Base-by-base conservation (phyloP, 2,888 invertebrate genomes). In the Chymomyza amoena region DNA sequence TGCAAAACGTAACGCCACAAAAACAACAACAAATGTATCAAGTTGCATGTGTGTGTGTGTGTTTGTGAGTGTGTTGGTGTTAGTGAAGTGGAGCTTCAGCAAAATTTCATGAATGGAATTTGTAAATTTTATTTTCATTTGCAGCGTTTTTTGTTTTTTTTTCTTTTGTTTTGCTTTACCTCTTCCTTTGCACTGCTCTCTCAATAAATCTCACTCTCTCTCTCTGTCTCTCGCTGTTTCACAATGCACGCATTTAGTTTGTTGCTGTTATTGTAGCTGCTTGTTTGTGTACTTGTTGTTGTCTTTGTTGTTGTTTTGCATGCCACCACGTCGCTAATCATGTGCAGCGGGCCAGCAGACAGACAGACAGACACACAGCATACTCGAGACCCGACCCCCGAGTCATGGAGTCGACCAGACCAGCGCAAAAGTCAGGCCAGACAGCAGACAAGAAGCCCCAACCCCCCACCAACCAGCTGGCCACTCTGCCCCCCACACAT, bases 91-190 rank as follows among this genome's bases (percentile, higher is more conserved):
- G 45, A 18, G 62, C 62, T 62, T 59, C 76, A 77, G 87, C 78
- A 79, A 82, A 89, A 90, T 86, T 83, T 85, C 89, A 90, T 90
- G 90, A 90, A 90, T 90, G 91, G 91, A 91, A 91, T 91, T 91
- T 88, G 89, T 90, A 90, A 90, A 87, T 91, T 90, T 89, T 89
- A 79, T 85, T 89, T 89, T 87, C 79, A 79, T 89, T 89, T 89
- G 79, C 75, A 77, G 77, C 72, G 83, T 62, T 72, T 73, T 57
- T 70, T 71, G n/a, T 70, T 69, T 64, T 69, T 64, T 66, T 66
- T 73, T 69, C 66, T 57, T 72, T 61, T 45, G 16, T 69, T 51
- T 36, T 68, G 54, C 50, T 72, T 64, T 61, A 32, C 52, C 15
- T 64, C 20, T 52, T 61, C 61, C 4, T 68, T 16, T 56, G 25